These are phyloP conservation scores for Trissolcus brochymenae DNA, from an alignment of 2,888 invertebrate species.

Conservation along the genomic window DNA sequence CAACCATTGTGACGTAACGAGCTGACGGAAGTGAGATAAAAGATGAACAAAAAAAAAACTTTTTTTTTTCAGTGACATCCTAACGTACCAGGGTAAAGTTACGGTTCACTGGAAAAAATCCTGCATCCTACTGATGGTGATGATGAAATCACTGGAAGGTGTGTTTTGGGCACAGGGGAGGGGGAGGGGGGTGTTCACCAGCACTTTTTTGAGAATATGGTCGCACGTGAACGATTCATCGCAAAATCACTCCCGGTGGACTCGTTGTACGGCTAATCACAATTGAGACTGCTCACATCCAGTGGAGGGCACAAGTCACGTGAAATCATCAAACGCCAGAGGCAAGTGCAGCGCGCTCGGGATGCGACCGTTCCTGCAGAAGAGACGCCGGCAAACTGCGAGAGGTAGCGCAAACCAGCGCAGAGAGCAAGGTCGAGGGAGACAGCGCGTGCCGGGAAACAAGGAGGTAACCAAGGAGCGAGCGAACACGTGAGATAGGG, in stretches of 20 bases:
- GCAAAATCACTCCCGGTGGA: background rate
- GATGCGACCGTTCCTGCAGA: slow-evolving; percentile 65
- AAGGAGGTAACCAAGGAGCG: slow-evolving; percentile 33
- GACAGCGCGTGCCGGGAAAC: slow-evolving; percentile 36
- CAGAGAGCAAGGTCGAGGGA: slow-evolving; percentile 62
- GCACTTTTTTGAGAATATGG: slow-evolving; percentile 26
- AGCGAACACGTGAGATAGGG: slow-evolving; percentile 41
- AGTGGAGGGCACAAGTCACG: background rate
- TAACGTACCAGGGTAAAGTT: slow-evolving; percentile 16
- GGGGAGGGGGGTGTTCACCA: slow-evolving; percentile 33
- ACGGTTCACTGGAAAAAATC: slow-evolving; percentile 22
- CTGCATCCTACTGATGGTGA: slow-evolving; percentile 9
- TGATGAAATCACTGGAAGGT: slow-evolving; percentile 30
- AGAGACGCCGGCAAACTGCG: slow-evolving; percentile 73
- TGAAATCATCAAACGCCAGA: background rate
- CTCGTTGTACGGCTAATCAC: background rate
- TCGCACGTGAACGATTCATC: slow-evolving; percentile 13
- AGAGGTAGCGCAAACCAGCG: slow-evolving; percentile 63
- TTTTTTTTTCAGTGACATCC: background rate
- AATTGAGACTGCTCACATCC: slow-evolving; percentile 1
- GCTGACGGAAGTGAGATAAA: background rate
- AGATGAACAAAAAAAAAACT: background rate
- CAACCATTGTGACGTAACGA: slow-evolving; percentile 7
- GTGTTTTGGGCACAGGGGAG: slow-evolving; percentile 12
- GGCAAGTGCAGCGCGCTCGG: background rate